These are phyloP conservation scores for Polymixis lichenea DNA, from an alignment of 2,888 invertebrate species.

Conservation along the genomic window DNA sequence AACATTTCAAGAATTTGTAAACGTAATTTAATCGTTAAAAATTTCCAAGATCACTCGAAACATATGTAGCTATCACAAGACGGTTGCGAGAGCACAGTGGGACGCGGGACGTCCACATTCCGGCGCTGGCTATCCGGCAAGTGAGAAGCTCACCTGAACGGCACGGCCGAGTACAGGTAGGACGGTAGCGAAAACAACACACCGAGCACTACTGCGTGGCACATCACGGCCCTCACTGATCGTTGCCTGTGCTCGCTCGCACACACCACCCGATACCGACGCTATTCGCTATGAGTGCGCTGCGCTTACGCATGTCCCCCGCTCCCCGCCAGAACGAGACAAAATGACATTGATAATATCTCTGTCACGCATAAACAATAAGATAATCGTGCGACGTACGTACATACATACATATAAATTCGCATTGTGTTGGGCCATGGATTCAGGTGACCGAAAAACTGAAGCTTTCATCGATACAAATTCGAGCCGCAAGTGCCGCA, in stretches of 20 bases:
- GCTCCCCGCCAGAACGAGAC: slow-evolving; percentile 52
- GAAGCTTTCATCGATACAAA: slow-evolving; percentile 28
- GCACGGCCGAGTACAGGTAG: slow-evolving; percentile 85
- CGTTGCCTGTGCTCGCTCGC: slow-evolving; percentile 10
- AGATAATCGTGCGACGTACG: slow-evolving; percentile 19
- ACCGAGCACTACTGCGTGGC: slow-evolving; percentile 87
- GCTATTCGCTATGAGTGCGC: slow-evolving; percentile 32
- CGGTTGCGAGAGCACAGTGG: not conserved
- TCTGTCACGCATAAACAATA: slow-evolving; percentile 50
- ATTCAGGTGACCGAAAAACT: slow-evolving; percentile 41
- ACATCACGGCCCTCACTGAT: slow-evolving; percentile 79
- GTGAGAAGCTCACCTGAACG: slow-evolving; percentile 84
- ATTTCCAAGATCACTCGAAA: slow-evolving; percentile 22
- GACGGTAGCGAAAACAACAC: slow-evolving; percentile 87
- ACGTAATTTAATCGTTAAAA: not conserved
- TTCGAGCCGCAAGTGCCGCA: not conserved
- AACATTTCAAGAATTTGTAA: slow-evolving; percentile 10
- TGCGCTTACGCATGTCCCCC: slow-evolving; percentile 52
- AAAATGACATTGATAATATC: slow-evolving; percentile 33
- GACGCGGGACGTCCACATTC: slow-evolving; percentile 8
- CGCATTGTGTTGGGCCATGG: slow-evolving; percentile 12
- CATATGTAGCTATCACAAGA: slow-evolving; percentile 5
- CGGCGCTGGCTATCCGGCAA: slow-evolving; percentile 16
- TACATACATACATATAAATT: not conserved
- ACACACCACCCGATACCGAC: slow-evolving; percentile 4